Conservation (phyloP, 2,113 vertebrate species). For the Jacana jacana region DNA sequence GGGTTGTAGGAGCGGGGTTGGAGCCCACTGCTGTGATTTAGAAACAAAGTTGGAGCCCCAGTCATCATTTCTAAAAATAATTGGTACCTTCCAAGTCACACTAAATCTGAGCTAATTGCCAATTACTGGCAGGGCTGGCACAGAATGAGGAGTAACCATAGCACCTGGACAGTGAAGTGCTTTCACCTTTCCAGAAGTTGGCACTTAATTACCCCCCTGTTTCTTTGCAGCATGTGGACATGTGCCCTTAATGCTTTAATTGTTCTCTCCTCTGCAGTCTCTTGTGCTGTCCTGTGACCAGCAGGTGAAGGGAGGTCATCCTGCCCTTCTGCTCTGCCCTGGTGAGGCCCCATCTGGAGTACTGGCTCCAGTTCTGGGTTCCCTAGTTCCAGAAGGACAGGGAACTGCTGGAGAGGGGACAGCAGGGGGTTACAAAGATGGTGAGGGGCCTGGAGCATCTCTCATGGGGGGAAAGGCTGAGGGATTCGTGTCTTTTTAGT, state of each 20-base stretch:
- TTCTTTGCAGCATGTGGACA: neutral
- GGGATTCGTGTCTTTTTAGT: no score
- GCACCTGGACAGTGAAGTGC: neutral
- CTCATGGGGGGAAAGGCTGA: no score
- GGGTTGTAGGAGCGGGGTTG: neutral
- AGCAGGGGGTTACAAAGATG: no score
- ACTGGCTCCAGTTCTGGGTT: no score
- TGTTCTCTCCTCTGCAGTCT: neutral
- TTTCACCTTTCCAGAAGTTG: neutral
- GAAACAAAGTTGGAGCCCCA: neutral
- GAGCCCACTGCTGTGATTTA: neutral
- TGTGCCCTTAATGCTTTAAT: neutral
- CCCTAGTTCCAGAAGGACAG: no score
- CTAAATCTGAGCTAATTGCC: neutral
- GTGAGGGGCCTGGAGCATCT: no score
- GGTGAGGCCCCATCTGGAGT: no score
- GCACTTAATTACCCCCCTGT: neutral
- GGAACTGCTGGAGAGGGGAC: no score
- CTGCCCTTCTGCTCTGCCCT: no score
- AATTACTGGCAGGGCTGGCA: neutral
- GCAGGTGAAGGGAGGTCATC: no score
- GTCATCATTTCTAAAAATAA: neutral
- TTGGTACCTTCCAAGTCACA: neutral
- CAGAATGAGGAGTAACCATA: neutral
- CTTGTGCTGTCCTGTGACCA: neutral